Conservation (phyloP, 2,113 vertebrate genomes). For the Protobothrops flavoviridis region DNA sequence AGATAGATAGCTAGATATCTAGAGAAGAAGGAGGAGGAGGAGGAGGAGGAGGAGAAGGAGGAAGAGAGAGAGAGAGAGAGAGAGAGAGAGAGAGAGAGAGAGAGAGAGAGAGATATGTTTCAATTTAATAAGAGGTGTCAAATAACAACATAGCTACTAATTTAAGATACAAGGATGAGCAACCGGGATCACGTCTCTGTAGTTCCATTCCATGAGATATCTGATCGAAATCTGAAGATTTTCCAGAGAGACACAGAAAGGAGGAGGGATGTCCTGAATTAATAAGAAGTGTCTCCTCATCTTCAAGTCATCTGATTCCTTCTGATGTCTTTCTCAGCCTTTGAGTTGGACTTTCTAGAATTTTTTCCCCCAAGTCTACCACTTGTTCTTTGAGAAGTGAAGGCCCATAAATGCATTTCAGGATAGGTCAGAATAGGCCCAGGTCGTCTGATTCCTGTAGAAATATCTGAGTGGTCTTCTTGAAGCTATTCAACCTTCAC, state of each 20-base stretch:
- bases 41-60: no score
- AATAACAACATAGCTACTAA: neutral
- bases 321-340: neutral
- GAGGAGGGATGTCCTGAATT: neutral
- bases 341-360: neutral
- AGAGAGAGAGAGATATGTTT: no score
- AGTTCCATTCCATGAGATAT: neutral
- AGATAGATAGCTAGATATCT: no score
- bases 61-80: no score
- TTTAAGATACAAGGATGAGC: neutral
- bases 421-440: neutral
- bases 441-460: neutral
- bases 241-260: neutral
- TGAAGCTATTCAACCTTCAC: neutral
- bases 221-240: neutral
- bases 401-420: neutral
- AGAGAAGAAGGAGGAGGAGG: no score
- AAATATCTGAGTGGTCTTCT: neutral
- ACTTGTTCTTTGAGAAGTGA: neutral
- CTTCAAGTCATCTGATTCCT: neutral
- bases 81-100: no score
- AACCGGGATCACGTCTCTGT: neutral
- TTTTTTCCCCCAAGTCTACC: neutral
- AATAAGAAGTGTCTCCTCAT: neutral
- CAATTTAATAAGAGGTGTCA: no score